Evolutionary conservation across 2,888 invertebrate genomes (phyloP).

Genomic region (Dromius quadrimaculatus): DNA sequence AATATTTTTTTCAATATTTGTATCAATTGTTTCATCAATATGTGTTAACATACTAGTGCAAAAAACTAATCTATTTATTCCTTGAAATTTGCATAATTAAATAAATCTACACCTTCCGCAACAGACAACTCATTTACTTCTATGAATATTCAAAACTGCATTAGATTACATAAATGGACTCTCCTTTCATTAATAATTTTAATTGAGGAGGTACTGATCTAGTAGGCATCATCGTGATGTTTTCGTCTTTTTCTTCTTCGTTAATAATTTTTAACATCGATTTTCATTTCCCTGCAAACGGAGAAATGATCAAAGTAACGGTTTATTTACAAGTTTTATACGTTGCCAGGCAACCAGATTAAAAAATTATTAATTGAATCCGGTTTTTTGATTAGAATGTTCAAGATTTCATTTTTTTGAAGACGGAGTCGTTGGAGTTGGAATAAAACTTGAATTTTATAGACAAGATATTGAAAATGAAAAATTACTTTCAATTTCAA

Average conservation of each 20-base stretch:
- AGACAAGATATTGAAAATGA: not conserved
- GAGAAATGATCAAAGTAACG: constrained; percentile 4
- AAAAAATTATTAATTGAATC: not conserved
- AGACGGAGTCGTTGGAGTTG: too few species aligned
- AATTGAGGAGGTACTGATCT: not conserved
- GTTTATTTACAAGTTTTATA: too few species aligned
- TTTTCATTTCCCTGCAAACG: constrained; percentile 21
- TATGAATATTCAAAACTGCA: not conserved
- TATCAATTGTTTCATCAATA: too few species aligned
- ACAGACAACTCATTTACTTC: not conserved
- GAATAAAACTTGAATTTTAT: too few species aligned
- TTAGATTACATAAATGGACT: not conserved
- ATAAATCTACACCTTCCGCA: not conserved
- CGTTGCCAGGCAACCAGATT: not conserved
- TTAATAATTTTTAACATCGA: too few species aligned
- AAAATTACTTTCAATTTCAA: constrained; percentile 13
- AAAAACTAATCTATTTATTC: not conserved
- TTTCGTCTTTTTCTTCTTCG: too few species aligned
- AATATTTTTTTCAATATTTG: too few species aligned
- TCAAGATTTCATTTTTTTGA: constrained; percentile 12
- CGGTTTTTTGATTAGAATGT: constrained; percentile 20
- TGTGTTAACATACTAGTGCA: too few species aligned
- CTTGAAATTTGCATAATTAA: not conserved
- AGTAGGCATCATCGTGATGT: too few species aligned
- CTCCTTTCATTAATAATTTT: not conserved